These are phyloP conservation scores for Aptenodytes forsteri DNA, from an alignment of 2,113 vertebrate genomes.

Conservation along the genomic window DNA sequence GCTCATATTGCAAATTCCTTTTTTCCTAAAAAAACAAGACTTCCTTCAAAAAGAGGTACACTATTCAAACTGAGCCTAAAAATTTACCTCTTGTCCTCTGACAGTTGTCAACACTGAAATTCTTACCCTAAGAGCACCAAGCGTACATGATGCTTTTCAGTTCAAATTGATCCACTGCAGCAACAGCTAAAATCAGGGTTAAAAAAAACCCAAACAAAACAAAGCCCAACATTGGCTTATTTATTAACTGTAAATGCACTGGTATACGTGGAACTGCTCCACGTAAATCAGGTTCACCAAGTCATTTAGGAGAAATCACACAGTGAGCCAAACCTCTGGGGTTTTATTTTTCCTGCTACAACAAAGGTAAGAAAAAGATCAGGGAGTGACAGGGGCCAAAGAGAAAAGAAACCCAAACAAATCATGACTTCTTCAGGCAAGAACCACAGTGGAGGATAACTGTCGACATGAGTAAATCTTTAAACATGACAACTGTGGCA, in stretches of 20 bases:
- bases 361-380: neutral
- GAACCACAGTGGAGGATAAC: neutral
- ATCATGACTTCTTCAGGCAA: neutral
- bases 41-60: neutral
- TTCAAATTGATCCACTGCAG: neutral
- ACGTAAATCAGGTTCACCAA: neutral
- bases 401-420: neutral
- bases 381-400: neutral
- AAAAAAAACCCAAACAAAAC: neutral
- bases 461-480: neutral
- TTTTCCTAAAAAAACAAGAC: neutral
- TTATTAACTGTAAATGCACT: neutral
- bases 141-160: neutral
- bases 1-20: neutral
- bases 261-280: neutral
- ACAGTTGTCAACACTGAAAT: neutral
- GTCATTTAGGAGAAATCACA: neutral
- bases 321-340: neutral
- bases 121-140: neutral
- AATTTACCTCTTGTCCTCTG: neutral
- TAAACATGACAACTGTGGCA: neutral
- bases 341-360: neutral
- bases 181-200: neutral
- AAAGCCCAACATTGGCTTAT: neutral
- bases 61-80: neutral